Base-by-base conservation (phyloP, 2,113 vertebrate species). In the Cisticola juncidis region DNA sequence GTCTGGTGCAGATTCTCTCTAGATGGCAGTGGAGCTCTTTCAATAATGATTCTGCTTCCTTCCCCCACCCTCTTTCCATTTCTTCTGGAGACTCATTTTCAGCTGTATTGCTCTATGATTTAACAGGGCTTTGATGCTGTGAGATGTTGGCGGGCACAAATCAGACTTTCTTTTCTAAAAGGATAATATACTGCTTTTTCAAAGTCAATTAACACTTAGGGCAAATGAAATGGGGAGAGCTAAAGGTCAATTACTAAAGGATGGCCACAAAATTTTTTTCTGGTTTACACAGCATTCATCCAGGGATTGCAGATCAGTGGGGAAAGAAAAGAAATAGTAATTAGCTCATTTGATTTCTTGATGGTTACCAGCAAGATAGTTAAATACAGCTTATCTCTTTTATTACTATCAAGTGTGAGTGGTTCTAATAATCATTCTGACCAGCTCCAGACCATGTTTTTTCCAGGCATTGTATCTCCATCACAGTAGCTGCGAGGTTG, bases 161-260 rank as follows among this genome's bases (percentile, higher is more conserved):
- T 97, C 96, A 96, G 95, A 78, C 72, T 81, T 88, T 91, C 78
- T 90, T 84, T 86, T 95, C 94, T 95, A 94, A 97, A 98, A 97
- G 97, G 97, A 98, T 98, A 98, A 98, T 98, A 98, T 97, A 97
- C 96, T 98, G 97, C 96, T 96, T 98, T 98, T 98, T 98, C 98
- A 98, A 98, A 98, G 98, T 98, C 98, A 98, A 98, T 98, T 98
- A 98, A 98, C 98, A 98, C 97, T 96, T 95, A 97, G 97, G 97
- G 98, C 97, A 97, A 97, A 97, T 96, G 97, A 97, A 98, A 98
- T 91, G 83, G 95, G 97, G 93, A 97, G 97, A 98, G 97, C 92
- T 97, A 97, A 98, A 98, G 98, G 98, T 98, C 98, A 98, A 95
- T 98, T 97, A 97, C 97, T 96, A 90, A 97, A 97, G 97, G 96